Conservation (phyloP, 1,140 invertebrate species). For the Cotesia chilonis region DNA sequence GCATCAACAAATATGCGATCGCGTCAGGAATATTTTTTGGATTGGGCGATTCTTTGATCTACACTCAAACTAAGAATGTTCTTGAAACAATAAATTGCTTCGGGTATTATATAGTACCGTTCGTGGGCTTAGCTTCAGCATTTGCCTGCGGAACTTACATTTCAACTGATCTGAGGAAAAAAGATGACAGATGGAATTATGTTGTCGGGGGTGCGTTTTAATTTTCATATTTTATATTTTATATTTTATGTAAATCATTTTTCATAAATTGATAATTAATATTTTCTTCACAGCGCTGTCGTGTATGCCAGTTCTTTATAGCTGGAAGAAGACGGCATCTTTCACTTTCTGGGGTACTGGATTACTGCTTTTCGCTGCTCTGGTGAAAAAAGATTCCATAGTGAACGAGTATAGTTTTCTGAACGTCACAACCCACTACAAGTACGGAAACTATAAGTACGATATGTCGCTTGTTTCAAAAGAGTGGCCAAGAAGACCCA, state of each 20-base stretch:
- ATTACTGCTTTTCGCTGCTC: constrained; percentile 61
- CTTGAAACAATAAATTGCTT: constrained; percentile 60
- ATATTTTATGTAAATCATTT: neutral
- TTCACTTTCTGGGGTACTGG: constrained; percentile 47
- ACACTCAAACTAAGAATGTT: constrained; percentile 69
- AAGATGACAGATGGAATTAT: constrained; percentile 69
- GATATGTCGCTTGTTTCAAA: constrained; percentile 20
- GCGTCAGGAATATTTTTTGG: constrained; percentile 58
- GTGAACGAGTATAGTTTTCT: constrained; percentile 49
- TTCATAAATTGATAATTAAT: constrained; percentile 14
- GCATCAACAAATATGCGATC: constrained; percentile 68
- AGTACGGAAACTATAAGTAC: constrained; percentile 25
- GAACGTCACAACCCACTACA: constrained; percentile 49
- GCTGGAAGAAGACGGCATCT: constrained; percentile 42
- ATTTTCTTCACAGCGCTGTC: constrained; percentile 39
- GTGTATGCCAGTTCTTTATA: constrained; percentile 41
- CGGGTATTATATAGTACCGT: constrained; percentile 68
- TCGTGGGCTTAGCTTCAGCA: constrained; percentile 71
- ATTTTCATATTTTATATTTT: neutral
- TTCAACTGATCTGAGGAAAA: constrained; percentile 69
- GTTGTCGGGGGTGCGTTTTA: constrained; percentile 48
- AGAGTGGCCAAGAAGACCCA: constrained; percentile 30
- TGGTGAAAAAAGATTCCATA: constrained; percentile 69
- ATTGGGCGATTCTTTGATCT: constrained; percentile 68
- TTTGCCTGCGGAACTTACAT: constrained; percentile 72